These are phyloP conservation scores for Cyclopterus lumpus DNA, from an alignment of 2,797 vertebrate genomes.

Conservation along the genomic window DNA sequence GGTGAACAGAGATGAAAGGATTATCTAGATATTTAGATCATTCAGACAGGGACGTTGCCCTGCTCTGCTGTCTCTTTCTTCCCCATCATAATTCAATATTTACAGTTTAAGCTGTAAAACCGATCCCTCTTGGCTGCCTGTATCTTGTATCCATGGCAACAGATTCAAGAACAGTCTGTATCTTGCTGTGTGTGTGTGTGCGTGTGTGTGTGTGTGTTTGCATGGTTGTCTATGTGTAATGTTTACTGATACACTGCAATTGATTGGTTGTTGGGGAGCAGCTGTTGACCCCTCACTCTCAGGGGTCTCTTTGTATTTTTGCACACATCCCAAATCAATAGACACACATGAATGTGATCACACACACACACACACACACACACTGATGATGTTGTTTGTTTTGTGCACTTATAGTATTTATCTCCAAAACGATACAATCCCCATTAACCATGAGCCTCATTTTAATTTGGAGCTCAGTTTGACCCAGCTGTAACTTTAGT, in stretches of 20 bases:
- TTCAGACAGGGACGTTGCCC: conserved; percentile 67
- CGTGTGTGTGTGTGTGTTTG: conserved; percentile 64
- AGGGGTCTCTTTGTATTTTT: conserved; percentile 85
- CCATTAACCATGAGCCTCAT: not conserved
- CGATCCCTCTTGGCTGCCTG: conserved; percentile 82
- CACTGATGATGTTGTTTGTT: conserved; percentile 31
- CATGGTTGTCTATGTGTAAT: conserved; percentile 73
- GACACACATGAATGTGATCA: conserved; percentile 51
- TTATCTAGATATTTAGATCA: conserved; percentile 75
- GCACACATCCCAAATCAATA: conserved; percentile 84
- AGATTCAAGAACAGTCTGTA: conserved; percentile 77
- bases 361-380: conserved; percentile 42
- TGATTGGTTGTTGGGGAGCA: conserved; percentile 87
- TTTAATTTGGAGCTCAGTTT: not conserved
- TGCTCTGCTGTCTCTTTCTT: conserved; percentile 70
- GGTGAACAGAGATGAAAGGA: conserved; percentile 76
- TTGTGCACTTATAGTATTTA: conserved; percentile 11
- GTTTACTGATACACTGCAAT: conserved; percentile 85
- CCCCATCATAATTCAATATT: conserved; percentile 83
- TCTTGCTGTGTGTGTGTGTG: conserved; percentile 45
- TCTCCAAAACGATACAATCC: conserved; percentile 9
- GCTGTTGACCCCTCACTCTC: conserved; percentile 84
- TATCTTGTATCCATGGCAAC: conserved; percentile 87
- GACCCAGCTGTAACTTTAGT: not conserved
- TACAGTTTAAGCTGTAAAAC: conserved; percentile 83